Conservation (phyloP, 2,113 vertebrate species). For the Chionodraco myersi region DNA sequence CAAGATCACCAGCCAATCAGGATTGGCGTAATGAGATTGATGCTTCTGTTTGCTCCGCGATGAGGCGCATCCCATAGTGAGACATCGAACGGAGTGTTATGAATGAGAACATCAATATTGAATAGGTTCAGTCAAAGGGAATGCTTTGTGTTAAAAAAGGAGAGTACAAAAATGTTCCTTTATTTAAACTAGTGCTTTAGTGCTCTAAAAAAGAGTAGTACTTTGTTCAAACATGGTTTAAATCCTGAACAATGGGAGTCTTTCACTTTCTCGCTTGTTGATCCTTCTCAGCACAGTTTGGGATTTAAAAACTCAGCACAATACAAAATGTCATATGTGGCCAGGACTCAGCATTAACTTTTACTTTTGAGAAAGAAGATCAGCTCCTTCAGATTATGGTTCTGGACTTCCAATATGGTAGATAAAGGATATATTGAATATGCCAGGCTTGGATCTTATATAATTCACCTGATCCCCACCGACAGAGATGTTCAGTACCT, state of each 20-base stretch:
- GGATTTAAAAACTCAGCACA: conserved; percentile 64
- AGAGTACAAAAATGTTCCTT: neutral
- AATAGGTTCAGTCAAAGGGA: conserved; percentile 25
- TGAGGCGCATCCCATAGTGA: no score
- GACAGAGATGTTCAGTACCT: conserved; percentile 25
- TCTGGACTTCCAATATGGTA: conserved; percentile 13
- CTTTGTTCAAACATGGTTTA: conserved; percentile 36
- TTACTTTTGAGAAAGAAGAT: conserved; percentile 26
- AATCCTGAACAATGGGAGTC: conserved; percentile 17
- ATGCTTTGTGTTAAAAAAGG: conserved; percentile 3
- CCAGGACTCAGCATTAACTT: conserved; percentile 39
- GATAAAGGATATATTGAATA: conserved; percentile 21
- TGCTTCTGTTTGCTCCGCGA: no score
- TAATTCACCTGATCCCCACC: neutral
- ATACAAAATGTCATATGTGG: conserved; percentile 47
- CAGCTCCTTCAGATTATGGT: conserved; percentile 20
- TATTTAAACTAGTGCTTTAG: conserved; percentile 53
- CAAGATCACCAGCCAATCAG: no score
- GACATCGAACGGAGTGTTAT: no score
- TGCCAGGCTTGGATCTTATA: conserved; percentile 3
- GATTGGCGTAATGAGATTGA: no score
- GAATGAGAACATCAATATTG: conserved; percentile 36
- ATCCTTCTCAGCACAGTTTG: conserved; percentile 66
- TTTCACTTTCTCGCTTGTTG: conserved; percentile 21
- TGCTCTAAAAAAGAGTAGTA: conserved; percentile 30